Base-by-base conservation (phyloP, 2,113 vertebrate genomes). In the Thunnus maccoyii region DNA sequence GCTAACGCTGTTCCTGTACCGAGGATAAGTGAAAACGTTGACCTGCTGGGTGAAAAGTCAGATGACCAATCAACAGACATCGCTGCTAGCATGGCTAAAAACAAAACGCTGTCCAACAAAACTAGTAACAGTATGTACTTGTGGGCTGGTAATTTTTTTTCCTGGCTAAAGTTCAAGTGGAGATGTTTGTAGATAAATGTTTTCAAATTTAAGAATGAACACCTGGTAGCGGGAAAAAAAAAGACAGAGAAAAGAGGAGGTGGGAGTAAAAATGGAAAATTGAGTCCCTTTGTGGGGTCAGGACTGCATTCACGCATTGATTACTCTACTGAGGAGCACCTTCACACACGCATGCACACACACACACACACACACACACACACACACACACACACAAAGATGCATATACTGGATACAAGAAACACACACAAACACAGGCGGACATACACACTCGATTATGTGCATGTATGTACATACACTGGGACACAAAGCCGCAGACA, bases 301-400 rank as follows among this genome's bases (percentile, higher is more conserved):
- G 46, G 55, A 69, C 65, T 75, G 61, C 36, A 57, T 72, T 72
- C 65, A 22, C 58, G 66, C 66, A 90, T 80, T 48, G 75, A 87
- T 88, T 81, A 80, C 64, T 72, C 30, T 30, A 60, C 54, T 64
- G 48, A 81, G 58, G 66, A 83, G 87, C 61, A 81, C 74, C 82
- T 80, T 74, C 36, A 85, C 36, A 76, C 66, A 79, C 77, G 48
- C 65, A 67, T 72, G 67, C 44, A 69, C 71, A 57, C 52, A 67
- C 60, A 70, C 63, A 13, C 61, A 51, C 57, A 83, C 56, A 68
- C 22, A 82, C 74, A 78, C 76, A 78, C 64, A 80, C 30, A 90
- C 79, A 81, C 52, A 64, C 44, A 48, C 13, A 52, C 44, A 62
- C 52, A 68, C 50, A 14, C 48, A 56, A 20, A 52, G 17, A 50